phyloP scores from a whole-genome alignment of 2,797 vertebrate species.

The Takifugu rubripes region DNA sequence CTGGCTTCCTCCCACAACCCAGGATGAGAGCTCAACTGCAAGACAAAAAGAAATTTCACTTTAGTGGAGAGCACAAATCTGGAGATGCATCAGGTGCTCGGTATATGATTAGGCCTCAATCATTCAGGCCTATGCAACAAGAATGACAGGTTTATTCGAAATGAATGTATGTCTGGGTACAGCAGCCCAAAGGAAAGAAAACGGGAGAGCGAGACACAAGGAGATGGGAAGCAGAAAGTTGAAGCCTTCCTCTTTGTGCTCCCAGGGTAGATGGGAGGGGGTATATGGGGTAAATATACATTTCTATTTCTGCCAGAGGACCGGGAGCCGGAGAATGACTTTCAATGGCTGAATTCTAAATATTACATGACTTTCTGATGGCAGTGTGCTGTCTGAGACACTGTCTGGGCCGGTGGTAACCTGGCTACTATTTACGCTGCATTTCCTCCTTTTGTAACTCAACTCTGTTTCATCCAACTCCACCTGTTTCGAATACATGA shows the following conservation, averaged over 20 bases:
- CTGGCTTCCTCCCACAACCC: not conserved
- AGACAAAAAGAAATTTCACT: slow-evolving; percentile 17
- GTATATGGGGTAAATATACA: slow-evolving; percentile 45
- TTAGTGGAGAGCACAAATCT: slow-evolving; percentile 2
- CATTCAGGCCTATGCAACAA: slow-evolving; percentile 27
- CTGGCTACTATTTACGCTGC: slow-evolving; percentile 81
- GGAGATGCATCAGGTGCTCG: no score
- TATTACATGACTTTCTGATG: slow-evolving; percentile 81
- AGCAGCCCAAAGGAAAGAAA: not conserved
- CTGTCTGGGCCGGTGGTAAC: slow-evolving; percentile 77
- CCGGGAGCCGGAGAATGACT: slow-evolving; percentile 69
- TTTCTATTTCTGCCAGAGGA: slow-evolving; percentile 69
- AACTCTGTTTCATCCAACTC: slow-evolving; percentile 23
- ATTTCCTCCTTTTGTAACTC: slow-evolving; percentile 36
- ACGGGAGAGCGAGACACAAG: slow-evolving; percentile 8
- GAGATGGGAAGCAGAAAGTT: slow-evolving; percentile 15
- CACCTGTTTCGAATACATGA: slow-evolving; percentile 38
- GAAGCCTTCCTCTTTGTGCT: slow-evolving; percentile 27
- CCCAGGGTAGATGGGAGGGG: slow-evolving; percentile 11
- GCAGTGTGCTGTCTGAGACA: slow-evolving; percentile 71
- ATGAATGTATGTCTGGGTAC: slow-evolving; percentile 5
- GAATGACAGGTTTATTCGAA: slow-evolving; percentile 23
- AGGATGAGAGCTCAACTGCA: slow-evolving; percentile 6
- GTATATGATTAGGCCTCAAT: not conserved
- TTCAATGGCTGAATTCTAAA: slow-evolving; percentile 75